These are phyloP conservation scores for Lutjanus erythropterus DNA, from an alignment of 2,113 vertebrate species.

Conservation along the genomic window DNA sequence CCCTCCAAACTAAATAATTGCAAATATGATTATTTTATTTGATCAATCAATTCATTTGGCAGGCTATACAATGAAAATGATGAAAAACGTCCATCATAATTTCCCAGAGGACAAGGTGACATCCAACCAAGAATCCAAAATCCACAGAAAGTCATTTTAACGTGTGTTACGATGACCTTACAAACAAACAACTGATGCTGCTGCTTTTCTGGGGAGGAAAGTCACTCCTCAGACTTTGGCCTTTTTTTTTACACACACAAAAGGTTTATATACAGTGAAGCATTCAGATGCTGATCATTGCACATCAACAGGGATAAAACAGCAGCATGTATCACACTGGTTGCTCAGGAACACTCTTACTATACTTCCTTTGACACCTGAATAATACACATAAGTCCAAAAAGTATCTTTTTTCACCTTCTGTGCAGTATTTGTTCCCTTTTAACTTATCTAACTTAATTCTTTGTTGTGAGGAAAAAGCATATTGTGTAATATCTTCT, in stretches of 20 bases:
- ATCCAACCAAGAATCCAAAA: too few species aligned
- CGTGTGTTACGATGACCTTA: too few species aligned
- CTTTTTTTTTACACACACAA: not conserved
- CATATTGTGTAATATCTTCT: not conserved
- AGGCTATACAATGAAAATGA: too few species aligned
- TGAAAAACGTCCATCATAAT: too few species aligned
- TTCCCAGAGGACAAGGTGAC: too few species aligned
- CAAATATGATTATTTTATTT: too few species aligned
- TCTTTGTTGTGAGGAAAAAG: slow-evolving; percentile 4
- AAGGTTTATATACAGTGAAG: not conserved
- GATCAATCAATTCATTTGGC: too few species aligned
- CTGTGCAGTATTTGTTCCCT: not conserved
- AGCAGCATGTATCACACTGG: not conserved
- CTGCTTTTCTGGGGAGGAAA: not conserved
- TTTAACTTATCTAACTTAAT: not conserved
- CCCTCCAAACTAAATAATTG: too few species aligned
- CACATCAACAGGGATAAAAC: not conserved
- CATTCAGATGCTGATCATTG: not conserved
- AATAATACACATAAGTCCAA: not conserved
- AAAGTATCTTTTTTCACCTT: not conserved
- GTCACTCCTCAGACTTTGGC: not conserved
- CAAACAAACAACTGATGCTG: not conserved
- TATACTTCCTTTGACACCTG: not conserved
- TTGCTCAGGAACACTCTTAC: not conserved
- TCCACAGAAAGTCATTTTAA: too few species aligned